Percentiles rank a stretch among this genome's conserved stretches.
These are phyloP conservation scores for Drosophila siamana DNA, from an alignment of 2,888 invertebrate species.

Conservation along the genomic window DNA sequence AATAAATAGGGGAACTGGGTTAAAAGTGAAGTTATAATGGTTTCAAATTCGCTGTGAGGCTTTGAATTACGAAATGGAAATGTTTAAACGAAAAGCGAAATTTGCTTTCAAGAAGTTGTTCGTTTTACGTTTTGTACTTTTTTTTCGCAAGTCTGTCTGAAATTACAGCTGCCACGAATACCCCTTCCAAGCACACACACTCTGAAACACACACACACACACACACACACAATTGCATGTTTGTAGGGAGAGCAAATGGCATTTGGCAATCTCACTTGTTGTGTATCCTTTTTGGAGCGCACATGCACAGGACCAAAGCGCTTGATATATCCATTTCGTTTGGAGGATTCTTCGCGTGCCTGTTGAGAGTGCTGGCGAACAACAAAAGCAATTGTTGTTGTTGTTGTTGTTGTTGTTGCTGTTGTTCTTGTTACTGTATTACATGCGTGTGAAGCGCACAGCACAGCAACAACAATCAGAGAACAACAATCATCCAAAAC, in stretches of 20 bases:
- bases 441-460: conserved; percentile 70
- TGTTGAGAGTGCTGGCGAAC: conserved; percentile 70
- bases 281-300: conserved; percentile 50
- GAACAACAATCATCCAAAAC: conserved; percentile 35
- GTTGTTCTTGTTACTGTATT: conserved; percentile 46
- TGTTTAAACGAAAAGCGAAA: conserved; percentile 27
- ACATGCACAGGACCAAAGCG: conserved; percentile 41
- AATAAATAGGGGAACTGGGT: not conserved
- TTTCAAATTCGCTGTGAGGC: conserved; percentile 18
- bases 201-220: conserved; percentile 25
- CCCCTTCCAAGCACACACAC: conserved; percentile 9
- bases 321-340: conserved; percentile 75
- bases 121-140: not conserved
- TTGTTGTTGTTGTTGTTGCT: conserved; percentile 10
- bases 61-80: conserved; percentile 18
- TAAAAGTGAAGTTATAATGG: conserved; percentile 5
- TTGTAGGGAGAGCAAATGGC: conserved; percentile 43
- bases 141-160: conserved; percentile 35
- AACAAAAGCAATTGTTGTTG: conserved; percentile 53
- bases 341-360: conserved; percentile 78
- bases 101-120: conserved; percentile 29
- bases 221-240: conserved; percentile 10
- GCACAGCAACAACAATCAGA: conserved; percentile 11
- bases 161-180: conserved; percentile 34
- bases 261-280: conserved; percentile 68